phyloP scores from a whole-genome alignment of 2,888 invertebrate genomes.

The Lasioglossum marginatum region DNA sequence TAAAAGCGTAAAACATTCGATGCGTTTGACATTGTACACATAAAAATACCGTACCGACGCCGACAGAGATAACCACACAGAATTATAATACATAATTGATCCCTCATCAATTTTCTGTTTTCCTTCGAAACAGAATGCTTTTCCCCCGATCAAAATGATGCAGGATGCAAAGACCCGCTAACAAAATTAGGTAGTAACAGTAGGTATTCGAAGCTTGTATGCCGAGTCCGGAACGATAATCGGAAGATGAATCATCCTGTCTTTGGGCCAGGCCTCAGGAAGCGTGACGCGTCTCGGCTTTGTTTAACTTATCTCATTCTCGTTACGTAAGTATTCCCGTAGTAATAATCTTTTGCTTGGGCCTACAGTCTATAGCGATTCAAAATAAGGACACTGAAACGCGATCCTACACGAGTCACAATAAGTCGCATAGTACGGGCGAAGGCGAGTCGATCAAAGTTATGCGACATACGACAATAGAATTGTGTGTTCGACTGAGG shows the following conservation, averaged over 20 bases:
- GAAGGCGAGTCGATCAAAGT: not conserved
- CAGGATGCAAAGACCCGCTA: not conserved
- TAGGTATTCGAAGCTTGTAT: constrained; percentile 12
- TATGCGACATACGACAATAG: not conserved
- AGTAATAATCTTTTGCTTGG: constrained; percentile 11
- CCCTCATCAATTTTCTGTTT: not conserved
- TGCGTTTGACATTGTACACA: not conserved
- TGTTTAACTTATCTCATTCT: constrained; percentile 76
- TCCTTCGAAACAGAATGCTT: not conserved
- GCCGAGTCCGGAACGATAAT: constrained; percentile 63
- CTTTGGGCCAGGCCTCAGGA: constrained; percentile 68
- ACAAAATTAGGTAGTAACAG: constrained; percentile 7
- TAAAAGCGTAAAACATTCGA: constrained; percentile 12
- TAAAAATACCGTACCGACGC: not conserved
- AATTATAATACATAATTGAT: too few species aligned
- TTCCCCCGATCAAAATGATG: not conserved
- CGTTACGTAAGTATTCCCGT: constrained; percentile 75
- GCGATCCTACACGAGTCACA: not conserved
- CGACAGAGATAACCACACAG: not conserved
- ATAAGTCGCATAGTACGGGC: not conserved
- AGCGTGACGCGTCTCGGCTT: constrained; percentile 79
- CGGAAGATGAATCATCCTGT: constrained; percentile 76
- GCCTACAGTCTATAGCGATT: constrained; percentile 18
- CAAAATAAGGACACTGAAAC: constrained; percentile 10
- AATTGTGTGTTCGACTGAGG: not conserved